phyloP scores from a whole-genome alignment of 2,888 invertebrate genomes.

The Heterodera filipjevi region DNA sequence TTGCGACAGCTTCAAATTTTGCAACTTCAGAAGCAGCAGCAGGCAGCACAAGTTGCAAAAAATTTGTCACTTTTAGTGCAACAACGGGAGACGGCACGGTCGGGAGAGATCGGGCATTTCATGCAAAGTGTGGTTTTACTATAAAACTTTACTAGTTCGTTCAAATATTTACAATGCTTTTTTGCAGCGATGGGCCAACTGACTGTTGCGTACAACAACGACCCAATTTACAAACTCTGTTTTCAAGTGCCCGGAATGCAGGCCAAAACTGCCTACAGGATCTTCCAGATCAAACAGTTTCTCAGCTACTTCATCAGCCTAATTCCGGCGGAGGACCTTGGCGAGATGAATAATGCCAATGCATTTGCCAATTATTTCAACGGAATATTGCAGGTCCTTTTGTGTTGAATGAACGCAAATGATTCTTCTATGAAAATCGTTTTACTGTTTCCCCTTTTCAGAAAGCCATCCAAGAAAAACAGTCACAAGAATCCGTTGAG shows the following conservation, averaged over 20 bases:
- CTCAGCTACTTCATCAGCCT: constrained; percentile 48
- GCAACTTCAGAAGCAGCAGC: background rate
- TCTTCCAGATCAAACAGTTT: constrained; percentile 46
- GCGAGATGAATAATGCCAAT: constrained; percentile 48
- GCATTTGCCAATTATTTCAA: constrained; percentile 17
- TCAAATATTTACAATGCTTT: background rate
- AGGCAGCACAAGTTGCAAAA: background rate
- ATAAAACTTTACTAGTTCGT: too few species aligned
- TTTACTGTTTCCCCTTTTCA: background rate
- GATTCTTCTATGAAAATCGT: background rate
- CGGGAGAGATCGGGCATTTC: background rate
- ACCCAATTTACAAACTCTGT: constrained; percentile 41
- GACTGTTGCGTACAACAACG: constrained; percentile 23
- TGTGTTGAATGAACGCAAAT: too few species aligned
- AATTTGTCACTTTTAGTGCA: background rate
- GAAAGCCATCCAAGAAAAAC: background rate
- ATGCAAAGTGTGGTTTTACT: background rate
- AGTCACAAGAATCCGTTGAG: background rate
- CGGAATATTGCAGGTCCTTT: constrained; percentile 2
- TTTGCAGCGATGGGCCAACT: constrained; percentile 17
- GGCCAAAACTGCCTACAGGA: constrained; percentile 39
- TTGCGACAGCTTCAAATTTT: background rate
- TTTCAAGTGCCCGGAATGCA: constrained; percentile 46
- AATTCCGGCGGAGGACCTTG: constrained; percentile 49
- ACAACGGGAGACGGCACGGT: background rate